These are phyloP conservation scores for Pantherophis guttatus DNA, from an alignment of 2,113 vertebrate species.

Conservation along the genomic window DNA sequence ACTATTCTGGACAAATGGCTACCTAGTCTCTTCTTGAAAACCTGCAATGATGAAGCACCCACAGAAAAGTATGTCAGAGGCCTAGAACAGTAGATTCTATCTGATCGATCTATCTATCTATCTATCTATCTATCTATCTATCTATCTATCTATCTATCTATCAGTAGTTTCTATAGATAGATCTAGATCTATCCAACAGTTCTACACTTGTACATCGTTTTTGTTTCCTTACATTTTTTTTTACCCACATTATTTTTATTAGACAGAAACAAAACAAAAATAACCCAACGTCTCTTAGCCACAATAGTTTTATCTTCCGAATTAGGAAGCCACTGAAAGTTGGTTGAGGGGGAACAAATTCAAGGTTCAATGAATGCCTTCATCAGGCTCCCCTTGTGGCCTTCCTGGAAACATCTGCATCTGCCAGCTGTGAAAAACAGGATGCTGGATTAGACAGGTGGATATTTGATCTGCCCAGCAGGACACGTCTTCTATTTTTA, in stretches of 20 bases:
- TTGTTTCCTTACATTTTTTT: not conserved
- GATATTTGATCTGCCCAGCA: not conserved
- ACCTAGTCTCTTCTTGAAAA: no score
- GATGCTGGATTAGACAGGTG: not conserved
- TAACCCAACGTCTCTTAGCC: not conserved
- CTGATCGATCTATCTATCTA: no score
- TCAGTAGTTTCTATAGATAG: no score
- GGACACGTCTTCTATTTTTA: not conserved
- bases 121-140: no score
- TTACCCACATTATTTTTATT: not conserved
- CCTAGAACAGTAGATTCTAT: not conserved
- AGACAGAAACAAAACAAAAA: not conserved
- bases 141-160: no score
- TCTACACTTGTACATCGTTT: not conserved
- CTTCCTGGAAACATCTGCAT: not conserved
- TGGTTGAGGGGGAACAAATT: not conserved
- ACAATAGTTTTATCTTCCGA: not conserved
- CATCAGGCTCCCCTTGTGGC: not conserved
- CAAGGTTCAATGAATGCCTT: not conserved
- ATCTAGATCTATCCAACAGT: no score
- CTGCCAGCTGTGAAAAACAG: not conserved
- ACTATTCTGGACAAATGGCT: not conserved
- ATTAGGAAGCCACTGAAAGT: not conserved
- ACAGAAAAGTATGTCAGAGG: not conserved
- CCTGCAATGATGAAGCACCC: not conserved